Evolutionary conservation across 2,888 invertebrate species (phyloP).

Genomic region (Limnephilus marmoratus): DNA sequence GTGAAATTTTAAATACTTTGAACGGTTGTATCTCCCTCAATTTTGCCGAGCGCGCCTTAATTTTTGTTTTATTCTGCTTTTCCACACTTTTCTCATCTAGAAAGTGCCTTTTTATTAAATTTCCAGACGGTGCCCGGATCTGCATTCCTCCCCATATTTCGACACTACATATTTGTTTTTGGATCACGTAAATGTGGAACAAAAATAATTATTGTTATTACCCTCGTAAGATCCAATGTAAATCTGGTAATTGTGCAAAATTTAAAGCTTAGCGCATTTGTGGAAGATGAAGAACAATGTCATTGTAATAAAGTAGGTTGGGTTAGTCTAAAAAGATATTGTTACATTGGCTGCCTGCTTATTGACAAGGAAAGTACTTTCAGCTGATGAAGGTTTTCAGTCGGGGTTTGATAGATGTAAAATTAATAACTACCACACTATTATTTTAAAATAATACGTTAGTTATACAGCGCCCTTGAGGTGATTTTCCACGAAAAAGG

Average conservation of each 20-base stretch:
- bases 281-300: not conserved
- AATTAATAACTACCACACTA: not conserved
- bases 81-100: too few species aligned
- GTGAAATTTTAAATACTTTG: too few species aligned
- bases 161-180: not conserved
- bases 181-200: not conserved
- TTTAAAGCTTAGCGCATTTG: not conserved
- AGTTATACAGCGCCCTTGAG: too few species aligned
- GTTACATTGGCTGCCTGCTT: not conserved
- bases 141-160: too few species aligned
- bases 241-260: not conserved
- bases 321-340: not conserved
- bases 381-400: not conserved
- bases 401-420: not conserved
- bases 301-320: not conserved
- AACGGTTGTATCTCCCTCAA: too few species aligned
- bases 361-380: not conserved
- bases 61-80: too few species aligned
- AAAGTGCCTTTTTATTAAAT: too few species aligned
- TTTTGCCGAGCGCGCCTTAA: too few species aligned
- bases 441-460: not conserved
- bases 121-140: too few species aligned
- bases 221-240: too few species aligned
- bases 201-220: not conserved
- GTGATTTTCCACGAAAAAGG: too few species aligned